A percentile compares a stretch with the other conserved stretches of the same genome.
These are phyloP conservation scores for Rhinolophus ferrumequinum DNA, from an alignment of 2,113 vertebrate genomes.

Conservation along the genomic window DNA sequence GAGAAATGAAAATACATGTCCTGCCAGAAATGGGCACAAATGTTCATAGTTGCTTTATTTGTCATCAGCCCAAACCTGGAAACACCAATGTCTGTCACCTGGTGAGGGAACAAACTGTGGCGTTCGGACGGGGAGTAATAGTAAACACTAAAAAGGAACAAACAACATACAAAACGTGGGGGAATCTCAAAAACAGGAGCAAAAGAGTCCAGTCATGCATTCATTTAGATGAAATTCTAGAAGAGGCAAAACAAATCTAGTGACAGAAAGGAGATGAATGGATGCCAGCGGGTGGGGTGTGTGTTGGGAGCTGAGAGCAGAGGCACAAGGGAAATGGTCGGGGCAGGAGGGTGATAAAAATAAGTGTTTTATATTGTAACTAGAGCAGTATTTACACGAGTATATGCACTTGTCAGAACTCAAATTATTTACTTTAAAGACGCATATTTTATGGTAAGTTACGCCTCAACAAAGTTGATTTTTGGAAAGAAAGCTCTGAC, in stretches of 20 bases:
- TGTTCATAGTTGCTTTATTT: neutral
- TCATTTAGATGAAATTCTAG: neutral
- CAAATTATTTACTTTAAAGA: neutral
- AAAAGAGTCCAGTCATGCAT: neutral
- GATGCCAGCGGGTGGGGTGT: no score
- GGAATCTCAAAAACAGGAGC: neutral
- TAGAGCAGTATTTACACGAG: neutral
- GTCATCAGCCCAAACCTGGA: neutral
- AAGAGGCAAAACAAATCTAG: neutral
- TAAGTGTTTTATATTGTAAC: neutral
- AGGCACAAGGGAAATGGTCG: neutral
- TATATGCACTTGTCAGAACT: neutral
- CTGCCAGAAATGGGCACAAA: neutral
- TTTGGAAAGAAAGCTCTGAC: neutral
- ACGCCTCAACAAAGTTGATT: neutral
- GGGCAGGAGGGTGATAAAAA: neutral
- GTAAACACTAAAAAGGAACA: neutral
- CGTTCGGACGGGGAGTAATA: neutral
- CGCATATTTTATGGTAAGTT: neutral
- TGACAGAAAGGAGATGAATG: neutral
- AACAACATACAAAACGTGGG: neutral
- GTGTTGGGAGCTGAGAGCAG: neutral
- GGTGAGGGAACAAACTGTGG: neutral
- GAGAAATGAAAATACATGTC: neutral
- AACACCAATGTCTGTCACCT: neutral